Percentiles rank a stretch among this genome's conserved stretches.
phyloP scores from a whole-genome alignment of 2,888 invertebrate genomes.

The Acleris cristana region DNA sequence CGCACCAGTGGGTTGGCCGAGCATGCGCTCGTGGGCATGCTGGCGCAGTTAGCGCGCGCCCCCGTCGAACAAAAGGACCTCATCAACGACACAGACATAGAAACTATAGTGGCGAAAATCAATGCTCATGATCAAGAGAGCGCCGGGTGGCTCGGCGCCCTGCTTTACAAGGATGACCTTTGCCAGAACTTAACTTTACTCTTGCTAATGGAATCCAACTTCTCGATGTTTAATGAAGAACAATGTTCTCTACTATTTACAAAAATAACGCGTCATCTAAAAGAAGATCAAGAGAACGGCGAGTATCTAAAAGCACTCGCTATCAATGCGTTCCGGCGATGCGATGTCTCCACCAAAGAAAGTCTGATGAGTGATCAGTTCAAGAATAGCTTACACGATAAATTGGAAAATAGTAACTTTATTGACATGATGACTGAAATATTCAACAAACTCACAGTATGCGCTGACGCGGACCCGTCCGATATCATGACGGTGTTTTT shows the following conservation, averaged over 20 bases:
- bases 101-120: slow-evolving; percentile 60
- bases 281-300: slow-evolving; percentile 47
- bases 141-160: slow-evolving; percentile 61
- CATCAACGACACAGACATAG: slow-evolving; percentile 56
- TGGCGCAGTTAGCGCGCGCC: slow-evolving; percentile 65
- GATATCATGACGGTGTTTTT: slow-evolving; percentile 64
- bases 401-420: slow-evolving; percentile 53
- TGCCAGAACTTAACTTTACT: slow-evolving; percentile 56
- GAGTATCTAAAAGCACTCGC: slow-evolving; percentile 50
- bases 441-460: slow-evolving; percentile 68
- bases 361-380: slow-evolving; percentile 61
- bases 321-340: slow-evolving; percentile 60
- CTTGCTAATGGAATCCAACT: slow-evolving; percentile 51
- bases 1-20: slow-evolving; percentile 51
- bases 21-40: slow-evolving; percentile 65
- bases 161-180: slow-evolving; percentile 60
- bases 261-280: slow-evolving; percentile 48
- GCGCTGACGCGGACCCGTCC: slow-evolving; percentile 55
- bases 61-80: slow-evolving; percentile 62
- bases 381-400: slow-evolving; percentile 54
- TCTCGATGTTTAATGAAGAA: slow-evolving; percentile 54
- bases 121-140: slow-evolving; percentile 53
- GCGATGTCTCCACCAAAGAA: slow-evolving; percentile 53
- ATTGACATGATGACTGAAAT: slow-evolving; percentile 56
- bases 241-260: slow-evolving; percentile 57